Percentiles rank a stretch among this genome's conserved stretches.
Conservation (phyloP, 1,140 invertebrate genomes). For the Oreohelix idahoensis region DNA sequence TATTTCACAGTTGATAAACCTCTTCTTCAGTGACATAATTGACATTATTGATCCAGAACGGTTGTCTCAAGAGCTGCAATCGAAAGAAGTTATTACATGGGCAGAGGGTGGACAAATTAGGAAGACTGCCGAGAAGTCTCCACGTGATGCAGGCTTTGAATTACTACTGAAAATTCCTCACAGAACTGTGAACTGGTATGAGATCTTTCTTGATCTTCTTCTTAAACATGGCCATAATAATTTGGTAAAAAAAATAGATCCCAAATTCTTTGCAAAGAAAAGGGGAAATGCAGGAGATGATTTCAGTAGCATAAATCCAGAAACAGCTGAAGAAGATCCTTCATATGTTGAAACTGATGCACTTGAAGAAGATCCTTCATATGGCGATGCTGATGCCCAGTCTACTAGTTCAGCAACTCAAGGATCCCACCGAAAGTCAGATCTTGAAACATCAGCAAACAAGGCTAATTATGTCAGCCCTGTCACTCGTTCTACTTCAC, state of each 20-base stretch:
- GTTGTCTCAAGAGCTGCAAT: background rate
- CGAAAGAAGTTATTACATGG: background rate
- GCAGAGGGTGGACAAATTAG: background rate
- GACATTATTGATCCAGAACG: background rate
- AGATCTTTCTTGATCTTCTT: background rate
- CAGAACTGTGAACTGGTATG: background rate
- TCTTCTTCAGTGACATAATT: slow-evolving; percentile 2
- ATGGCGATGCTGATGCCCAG: too few species aligned
- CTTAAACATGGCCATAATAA: background rate
- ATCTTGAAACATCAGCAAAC: background rate
- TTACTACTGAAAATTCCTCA: background rate
- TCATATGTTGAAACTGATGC: too few species aligned
- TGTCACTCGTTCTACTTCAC: background rate
- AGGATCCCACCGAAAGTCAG: background rate
- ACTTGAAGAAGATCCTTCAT: too few species aligned
- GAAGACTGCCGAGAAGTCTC: background rate
- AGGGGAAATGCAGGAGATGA: background rate
- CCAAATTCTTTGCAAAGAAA: background rate
- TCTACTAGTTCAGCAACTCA: too few species aligned
- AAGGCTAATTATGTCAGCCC: background rate
- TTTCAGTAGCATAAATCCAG: background rate
- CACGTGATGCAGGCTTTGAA: background rate
- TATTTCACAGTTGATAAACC: background rate
- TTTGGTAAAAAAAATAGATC: slow-evolving; percentile 1
- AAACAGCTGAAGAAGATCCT: background rate